Base-by-base conservation (phyloP, 1,140 invertebrate species). In the Scylla paramamosain region DNA sequence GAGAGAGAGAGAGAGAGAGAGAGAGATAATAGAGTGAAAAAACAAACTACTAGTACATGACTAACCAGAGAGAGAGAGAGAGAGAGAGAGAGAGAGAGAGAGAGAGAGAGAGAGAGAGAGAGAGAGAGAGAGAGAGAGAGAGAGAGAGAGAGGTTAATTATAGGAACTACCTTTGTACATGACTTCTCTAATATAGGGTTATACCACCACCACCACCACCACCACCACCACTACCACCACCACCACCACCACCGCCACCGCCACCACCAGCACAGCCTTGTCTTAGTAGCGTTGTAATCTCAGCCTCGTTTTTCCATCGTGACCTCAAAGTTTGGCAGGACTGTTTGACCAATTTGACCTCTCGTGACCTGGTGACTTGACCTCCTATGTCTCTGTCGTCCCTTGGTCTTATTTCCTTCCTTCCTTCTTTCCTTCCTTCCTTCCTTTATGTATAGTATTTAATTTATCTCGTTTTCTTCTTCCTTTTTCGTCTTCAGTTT, bases 51-150 rank as follows among this genome's bases (percentile, higher is more conserved):
- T 39, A 2, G 39, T 6, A 39, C 39, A 6, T 39, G 39, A 39
- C 39, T 39, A 39, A 39, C 1, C 12, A 59, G 52, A 59, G 52
- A 59, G 52, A 59, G 52, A 59, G 52, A 59, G 84, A 86, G 84
- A 86, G 84, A 86, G 84, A 86, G 84, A 86, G 84, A 86, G 84
- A 86, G 84, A 86, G 84, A 86, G 84, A 86, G 84, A 86, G 84
- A 86, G 84, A 86, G 84, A 86, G 84, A 86, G 84, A 86, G 84
- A 86, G 84, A 86, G 84, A 86, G 84, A 86, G 84, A 86, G 84
- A 86, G 84, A 86, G 84, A 59, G 52, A 59, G 52, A 59, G 52
- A 59, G 52, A 59, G 52, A 59, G 52, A 59, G 52, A 59, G 52
- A 59, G 52, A 59, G 52, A 59, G 84, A 86, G 84, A 86, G 20